Evolutionary conservation across 2,113 vertebrate genomes (phyloP).

Genomic region (Melanerpes aurifrons): DNA sequence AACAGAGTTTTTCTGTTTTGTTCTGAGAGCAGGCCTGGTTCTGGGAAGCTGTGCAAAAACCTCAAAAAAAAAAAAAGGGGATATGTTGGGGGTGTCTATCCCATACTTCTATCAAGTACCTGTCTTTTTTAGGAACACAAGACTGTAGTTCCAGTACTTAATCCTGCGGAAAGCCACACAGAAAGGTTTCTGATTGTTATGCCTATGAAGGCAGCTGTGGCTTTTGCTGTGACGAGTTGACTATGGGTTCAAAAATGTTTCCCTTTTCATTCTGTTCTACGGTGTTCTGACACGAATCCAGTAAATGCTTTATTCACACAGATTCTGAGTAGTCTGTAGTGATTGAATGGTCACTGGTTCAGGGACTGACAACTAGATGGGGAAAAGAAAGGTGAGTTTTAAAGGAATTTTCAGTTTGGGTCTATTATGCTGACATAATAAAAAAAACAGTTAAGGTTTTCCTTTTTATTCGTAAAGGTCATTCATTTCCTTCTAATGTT

Average conservation of each 20-base stretch:
- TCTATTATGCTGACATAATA: not conserved
- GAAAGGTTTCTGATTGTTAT: not conserved
- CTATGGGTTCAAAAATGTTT: not conserved
- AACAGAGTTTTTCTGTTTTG: not conserved
- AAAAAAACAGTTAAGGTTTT: slow-evolving; percentile 25
- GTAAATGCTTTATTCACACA: not conserved
- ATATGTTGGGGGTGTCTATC: not conserved
- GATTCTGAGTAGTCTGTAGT: not conserved
- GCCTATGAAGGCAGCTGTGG: not conserved
- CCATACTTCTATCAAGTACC: rapidly evolving
- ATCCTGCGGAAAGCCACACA: not conserved
- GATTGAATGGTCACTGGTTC: too few relatives aligned
- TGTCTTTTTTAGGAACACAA: not conserved
- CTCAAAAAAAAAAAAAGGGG: too few relatives aligned
- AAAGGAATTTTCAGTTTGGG: not conserved
- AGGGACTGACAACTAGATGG: not conserved
- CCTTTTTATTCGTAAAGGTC: slow-evolving; percentile 6
- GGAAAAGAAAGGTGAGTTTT: not conserved
- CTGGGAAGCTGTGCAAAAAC: not conserved
- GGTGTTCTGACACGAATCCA: not conserved
- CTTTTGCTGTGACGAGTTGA: not conserved
- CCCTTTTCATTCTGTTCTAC: not conserved
- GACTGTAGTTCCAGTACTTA: not conserved
- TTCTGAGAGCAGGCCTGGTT: not conserved
- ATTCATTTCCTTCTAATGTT: slow-evolving; percentile 38